Evolutionary conservation across 2,113 vertebrate species (phyloP), one percentile per base, ranked within the genome.

Genomic region (Elephantulus edwardii): DNA sequence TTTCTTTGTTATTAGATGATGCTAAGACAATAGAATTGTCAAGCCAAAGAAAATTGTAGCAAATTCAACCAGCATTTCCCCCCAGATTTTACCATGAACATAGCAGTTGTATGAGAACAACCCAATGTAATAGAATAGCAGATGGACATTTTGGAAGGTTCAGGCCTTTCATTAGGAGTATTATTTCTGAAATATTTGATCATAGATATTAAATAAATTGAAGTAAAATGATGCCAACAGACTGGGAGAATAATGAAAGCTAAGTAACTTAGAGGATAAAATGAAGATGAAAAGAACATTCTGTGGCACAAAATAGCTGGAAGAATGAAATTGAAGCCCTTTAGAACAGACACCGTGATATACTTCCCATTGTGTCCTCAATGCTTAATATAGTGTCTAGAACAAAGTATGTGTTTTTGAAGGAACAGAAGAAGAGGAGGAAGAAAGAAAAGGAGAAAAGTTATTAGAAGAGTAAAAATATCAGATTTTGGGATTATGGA

Each of bases 111-210:
- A 8, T 8, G 12, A 77, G n/a, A 68, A 83, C 81, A 89, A 66
- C 1, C 16, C 24, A 42, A n/a, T 2, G 8, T 42, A 30, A 24
- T 46, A 1, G 11, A 83, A 77, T 86, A 88, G 24, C 10, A 76
- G 26, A 54, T 44, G 22, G 17, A 10, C 35, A 50, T 72, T 28
- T 52, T 35, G 30, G 30, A 48, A 90, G 33, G 24, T 6, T 22
- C 8, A 35, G 42, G 10, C 1, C 12, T 54, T 92, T 84, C 40
- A 1, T 56, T 83, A 80, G 19, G 62, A 28, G 2, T 78, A 44
- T 48, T 52, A 71, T 76, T 92, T 81, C 24, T 94, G 54, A 87
- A 66, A 78, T 89, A 26, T 83, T 64, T 83, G 5, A 11, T 79
- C 44, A 33, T 52, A 64, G 16, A 13, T 71, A 48, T 33, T 72